Base-by-base conservation (phyloP, 2,888 invertebrate genomes). In the Apodemia duryi region DNA sequence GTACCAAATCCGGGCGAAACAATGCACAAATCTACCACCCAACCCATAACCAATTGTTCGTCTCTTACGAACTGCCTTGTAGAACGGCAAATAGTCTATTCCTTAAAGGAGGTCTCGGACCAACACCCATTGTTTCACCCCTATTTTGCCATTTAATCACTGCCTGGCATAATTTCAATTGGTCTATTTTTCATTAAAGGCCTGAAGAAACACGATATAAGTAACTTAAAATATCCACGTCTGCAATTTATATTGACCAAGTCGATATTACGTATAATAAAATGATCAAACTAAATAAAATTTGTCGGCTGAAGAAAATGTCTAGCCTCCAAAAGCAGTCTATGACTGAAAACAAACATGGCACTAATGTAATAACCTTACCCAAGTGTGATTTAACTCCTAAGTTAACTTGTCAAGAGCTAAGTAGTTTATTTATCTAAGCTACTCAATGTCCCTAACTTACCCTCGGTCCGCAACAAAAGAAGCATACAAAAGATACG, bases 401-500 rank as follows among this genome's bases (percentile, higher is more conserved):
- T 67, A 49, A 70, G 69, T 68, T 69, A 69, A 69, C 69, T 70
- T 67, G 66, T 70, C 72, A 65, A 71, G 68, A 71, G 72, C 69
- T 70, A 71, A 71, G 67, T 70, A 70, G 67, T 70, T 70, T 57
- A 57, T 57, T 69, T 69, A 67, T 68, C 69, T 67, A 67, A 70
- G 70, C 71, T 69, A 73, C 71, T 70, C 69, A 68, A 69, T 68
- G 66, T 69, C 69, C 68, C 68, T 69, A 70, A 71, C 69, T 69
- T 73, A 71, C 67, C 69, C 68, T 68, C 67, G 80, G 73, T 72
- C 72, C 70, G 64, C 72, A 73, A 86, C 85, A 85, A 86, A 86
- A 86, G 85, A 83, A 86, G 77, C 75, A 73, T 73, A 85, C 85
- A 84, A 85, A 82, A 83, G 78, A 83, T 79, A 77, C 74, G 80